Evolutionary conservation across 2,888 invertebrate genomes (phyloP).

Genomic region (Gandaritis pyraliata): DNA sequence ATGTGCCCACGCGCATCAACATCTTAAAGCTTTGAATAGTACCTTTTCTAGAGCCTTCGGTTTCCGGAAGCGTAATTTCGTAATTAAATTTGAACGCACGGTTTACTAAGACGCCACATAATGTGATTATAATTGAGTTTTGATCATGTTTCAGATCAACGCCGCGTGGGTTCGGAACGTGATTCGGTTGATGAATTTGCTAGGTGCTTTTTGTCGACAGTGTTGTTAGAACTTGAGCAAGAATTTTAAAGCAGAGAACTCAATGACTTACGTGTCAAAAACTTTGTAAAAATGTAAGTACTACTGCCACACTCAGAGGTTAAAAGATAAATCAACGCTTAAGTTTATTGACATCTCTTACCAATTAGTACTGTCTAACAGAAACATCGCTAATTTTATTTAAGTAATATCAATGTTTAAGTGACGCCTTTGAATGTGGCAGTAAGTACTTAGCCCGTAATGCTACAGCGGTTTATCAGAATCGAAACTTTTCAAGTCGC

Average conservation of each 20-base stretch:
- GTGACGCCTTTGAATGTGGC: too few species aligned
- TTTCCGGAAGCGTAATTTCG: conserved; percentile 67
- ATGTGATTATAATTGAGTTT: conserved; percentile 71
- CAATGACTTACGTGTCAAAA: too few species aligned
- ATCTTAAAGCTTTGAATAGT: conserved; percentile 68
- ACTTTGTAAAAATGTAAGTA: too few species aligned
- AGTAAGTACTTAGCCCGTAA: too few species aligned
- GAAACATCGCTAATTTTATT: too few species aligned
- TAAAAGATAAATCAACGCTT: too few species aligned
- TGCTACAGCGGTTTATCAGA: too few species aligned
- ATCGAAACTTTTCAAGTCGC: too few species aligned
- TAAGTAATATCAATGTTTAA: too few species aligned
- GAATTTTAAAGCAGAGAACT: not conserved
- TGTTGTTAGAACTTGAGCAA: not conserved
- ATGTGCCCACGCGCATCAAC: conserved; percentile 75
- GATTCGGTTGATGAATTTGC: conserved; percentile 32
- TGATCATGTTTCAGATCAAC: conserved; percentile 58
- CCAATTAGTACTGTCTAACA: too few species aligned
- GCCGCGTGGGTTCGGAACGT: conserved; percentile 42
- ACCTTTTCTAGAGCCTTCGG: conserved; percentile 54
- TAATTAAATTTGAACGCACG: conserved; percentile 77
- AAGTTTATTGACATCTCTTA: too few species aligned
- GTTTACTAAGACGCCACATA: conserved; percentile 66
- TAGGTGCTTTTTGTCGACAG: conserved; percentile 4
- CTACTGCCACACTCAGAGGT: too few species aligned